Evolutionary conservation across 1,140 invertebrate species (phyloP).

Genomic region (Drosophila orosa): DNA sequence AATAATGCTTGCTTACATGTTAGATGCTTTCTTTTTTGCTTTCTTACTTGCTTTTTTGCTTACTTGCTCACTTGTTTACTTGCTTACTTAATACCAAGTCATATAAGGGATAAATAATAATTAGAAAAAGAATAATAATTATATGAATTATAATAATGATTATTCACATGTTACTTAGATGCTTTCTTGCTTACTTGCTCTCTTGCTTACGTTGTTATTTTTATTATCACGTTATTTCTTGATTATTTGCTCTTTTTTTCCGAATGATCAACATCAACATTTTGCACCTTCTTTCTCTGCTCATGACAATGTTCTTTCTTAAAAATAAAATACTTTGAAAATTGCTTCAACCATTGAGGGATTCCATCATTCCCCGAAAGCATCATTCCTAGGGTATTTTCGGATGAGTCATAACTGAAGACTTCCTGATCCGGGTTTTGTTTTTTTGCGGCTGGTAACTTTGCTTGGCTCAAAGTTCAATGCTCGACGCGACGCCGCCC

Average conservation of each 20-base stretch:
- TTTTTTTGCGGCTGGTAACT: constrained; percentile 31
- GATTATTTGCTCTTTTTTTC: not conserved
- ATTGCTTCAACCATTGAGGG: not conserved
- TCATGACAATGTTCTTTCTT: too few species aligned
- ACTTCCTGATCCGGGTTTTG: constrained; percentile 7
- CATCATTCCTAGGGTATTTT: constrained; percentile 1
- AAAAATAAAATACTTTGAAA: not conserved
- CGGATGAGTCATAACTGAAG: constrained; percentile 10
- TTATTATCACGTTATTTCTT: not conserved
- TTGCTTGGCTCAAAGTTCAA: constrained; percentile 46
- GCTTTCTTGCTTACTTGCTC: not conserved
- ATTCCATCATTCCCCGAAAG: not conserved
- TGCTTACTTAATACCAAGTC: too few species aligned
- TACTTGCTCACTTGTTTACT: too few species aligned
- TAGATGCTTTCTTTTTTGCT: too few species aligned
- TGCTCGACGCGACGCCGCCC: constrained; percentile 37
- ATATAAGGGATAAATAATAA: too few species aligned
- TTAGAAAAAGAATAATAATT: too few species aligned
- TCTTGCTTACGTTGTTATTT: not conserved
- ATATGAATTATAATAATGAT: too few species aligned
- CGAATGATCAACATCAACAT: too few species aligned
- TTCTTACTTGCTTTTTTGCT: too few species aligned
- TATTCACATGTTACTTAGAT: too few species aligned
- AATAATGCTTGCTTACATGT: not conserved
- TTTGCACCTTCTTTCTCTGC: too few species aligned